Evolutionary conservation across 2,888 invertebrate species (phyloP).

Genomic region (Phaedon cochleariae): DNA sequence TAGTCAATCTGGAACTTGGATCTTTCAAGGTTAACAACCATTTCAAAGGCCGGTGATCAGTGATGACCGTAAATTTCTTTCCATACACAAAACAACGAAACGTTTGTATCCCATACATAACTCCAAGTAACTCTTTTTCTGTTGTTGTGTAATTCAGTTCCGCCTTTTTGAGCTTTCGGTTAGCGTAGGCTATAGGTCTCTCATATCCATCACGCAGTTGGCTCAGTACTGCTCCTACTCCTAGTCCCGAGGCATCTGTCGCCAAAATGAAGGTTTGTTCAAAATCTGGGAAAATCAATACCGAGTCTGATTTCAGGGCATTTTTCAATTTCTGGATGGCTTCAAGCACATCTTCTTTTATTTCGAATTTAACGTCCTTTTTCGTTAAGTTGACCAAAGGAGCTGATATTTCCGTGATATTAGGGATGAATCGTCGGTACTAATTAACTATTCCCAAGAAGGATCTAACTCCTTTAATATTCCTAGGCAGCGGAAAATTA

Average conservation of each 20-base stretch:
- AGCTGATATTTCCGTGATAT: conserved; percentile 17
- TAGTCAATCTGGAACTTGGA: conserved; percentile 26
- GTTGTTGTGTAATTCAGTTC: conserved; percentile 10
- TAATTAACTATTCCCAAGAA: conserved; percentile 32
- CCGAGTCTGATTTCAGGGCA: conserved; percentile 19
- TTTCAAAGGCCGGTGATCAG: conserved; percentile 16
- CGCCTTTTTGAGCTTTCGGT: conserved; percentile 23
- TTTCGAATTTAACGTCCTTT: conserved; percentile 28
- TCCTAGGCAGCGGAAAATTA: conserved; percentile 16
- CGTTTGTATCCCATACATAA: conserved; percentile 12
- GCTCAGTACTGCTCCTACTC: conserved; percentile 30
- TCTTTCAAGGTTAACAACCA: conserved; percentile 32
- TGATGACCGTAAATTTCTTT: conserved; percentile 18
- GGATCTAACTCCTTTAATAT: conserved; percentile 20
- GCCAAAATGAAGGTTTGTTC: conserved; percentile 25
- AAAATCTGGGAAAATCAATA: conserved; percentile 7
- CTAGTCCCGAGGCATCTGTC: conserved; percentile 29
- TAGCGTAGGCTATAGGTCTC: conserved; percentile 27
- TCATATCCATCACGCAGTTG: conserved; percentile 29
- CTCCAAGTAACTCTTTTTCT: conserved; percentile 17
- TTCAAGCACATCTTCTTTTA: conserved; percentile 19
- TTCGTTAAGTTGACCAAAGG: conserved; percentile 25
- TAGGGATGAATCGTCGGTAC: conserved; percentile 32
- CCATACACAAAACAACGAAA: conserved; percentile 11
- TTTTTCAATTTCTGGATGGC: conserved; percentile 24